Percentiles rank a stretch among this genome's conserved stretches.
phyloP scores from a whole-genome alignment of 2,888 invertebrate species.

The Torymus aiolomorphi region DNA sequence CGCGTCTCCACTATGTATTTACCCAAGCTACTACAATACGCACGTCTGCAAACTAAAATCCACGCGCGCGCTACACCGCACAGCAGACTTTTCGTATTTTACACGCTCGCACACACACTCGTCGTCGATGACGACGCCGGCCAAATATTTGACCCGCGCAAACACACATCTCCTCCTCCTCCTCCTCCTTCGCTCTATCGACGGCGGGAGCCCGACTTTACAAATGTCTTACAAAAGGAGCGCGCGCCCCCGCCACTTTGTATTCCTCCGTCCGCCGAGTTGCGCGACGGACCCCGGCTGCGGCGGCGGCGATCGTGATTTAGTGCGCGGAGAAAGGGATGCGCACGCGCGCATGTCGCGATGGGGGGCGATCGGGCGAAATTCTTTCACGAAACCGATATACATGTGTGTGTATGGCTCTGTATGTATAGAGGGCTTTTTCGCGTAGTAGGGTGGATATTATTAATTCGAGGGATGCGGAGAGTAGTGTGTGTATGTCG shows the following conservation, averaged over 20 bases:
- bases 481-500: too few species aligned
- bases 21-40: too few species aligned
- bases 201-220: constrained; percentile 59
- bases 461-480: too few species aligned
- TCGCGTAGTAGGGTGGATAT: neutral
- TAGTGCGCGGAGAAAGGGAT: constrained; percentile 62
- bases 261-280: constrained; percentile 5
- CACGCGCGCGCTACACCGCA: too few species aligned
- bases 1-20: too few species aligned
- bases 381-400: constrained; percentile 72
- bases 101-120: neutral
- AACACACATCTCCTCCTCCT: too few species aligned
- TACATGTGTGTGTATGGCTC: neutral
- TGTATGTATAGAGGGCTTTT: neutral
- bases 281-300: constrained; percentile 69
- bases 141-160: constrained; percentile 17
- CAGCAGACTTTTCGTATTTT: neutral
- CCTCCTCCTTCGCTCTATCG: too few species aligned
- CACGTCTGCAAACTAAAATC: too few species aligned
- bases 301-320: constrained; percentile 65
- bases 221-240: constrained; percentile 74
- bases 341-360: constrained; percentile 2
- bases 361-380: constrained; percentile 66
- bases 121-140: neutral
- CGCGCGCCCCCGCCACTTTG: constrained; percentile 53